Conservation (phyloP, 2,113 vertebrate genomes). For the Psilopsiagon aymara region DNA sequence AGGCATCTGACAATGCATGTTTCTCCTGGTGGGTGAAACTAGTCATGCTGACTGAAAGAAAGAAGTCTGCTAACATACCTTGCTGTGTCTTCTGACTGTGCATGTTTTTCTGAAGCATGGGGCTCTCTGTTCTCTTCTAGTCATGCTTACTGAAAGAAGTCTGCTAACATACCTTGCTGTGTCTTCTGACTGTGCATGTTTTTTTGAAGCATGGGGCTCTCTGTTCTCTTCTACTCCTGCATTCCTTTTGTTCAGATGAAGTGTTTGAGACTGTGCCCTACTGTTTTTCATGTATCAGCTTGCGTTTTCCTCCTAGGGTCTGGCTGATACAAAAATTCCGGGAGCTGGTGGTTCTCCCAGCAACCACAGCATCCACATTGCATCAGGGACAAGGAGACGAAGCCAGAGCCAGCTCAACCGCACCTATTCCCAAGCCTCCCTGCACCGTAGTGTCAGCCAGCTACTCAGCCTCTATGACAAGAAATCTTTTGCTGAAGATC, state of each 20-base stretch:
- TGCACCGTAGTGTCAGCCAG: constrained; percentile 90
- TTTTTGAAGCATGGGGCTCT: not conserved
- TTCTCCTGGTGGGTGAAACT: not conserved
- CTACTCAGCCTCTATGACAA: constrained; percentile 84
- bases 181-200: not conserved
- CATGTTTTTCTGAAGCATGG: not conserved
- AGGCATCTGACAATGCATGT: not conserved
- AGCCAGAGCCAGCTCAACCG: constrained; percentile 80
- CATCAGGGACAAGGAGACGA: constrained; percentile 75
- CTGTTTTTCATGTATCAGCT: not conserved
- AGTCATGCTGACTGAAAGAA: not conserved
- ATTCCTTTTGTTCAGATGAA: not conserved
- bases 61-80: not conserved
- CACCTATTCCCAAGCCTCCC: constrained; percentile 79
- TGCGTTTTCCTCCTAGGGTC: constrained; percentile 74
- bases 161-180: not conserved
- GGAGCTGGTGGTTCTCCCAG: constrained; percentile 70
- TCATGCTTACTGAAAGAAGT: not conserved
- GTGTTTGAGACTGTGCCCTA: not conserved
- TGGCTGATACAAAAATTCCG: constrained; percentile 84
- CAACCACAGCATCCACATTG: constrained; percentile 60
- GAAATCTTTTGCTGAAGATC: constrained; percentile 81
- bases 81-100: not conserved
- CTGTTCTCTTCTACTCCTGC: not conserved
- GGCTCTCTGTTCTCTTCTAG: not conserved